Base-by-base conservation (phyloP, 2,888 invertebrate species). In the Eupithecia insigniata region DNA sequence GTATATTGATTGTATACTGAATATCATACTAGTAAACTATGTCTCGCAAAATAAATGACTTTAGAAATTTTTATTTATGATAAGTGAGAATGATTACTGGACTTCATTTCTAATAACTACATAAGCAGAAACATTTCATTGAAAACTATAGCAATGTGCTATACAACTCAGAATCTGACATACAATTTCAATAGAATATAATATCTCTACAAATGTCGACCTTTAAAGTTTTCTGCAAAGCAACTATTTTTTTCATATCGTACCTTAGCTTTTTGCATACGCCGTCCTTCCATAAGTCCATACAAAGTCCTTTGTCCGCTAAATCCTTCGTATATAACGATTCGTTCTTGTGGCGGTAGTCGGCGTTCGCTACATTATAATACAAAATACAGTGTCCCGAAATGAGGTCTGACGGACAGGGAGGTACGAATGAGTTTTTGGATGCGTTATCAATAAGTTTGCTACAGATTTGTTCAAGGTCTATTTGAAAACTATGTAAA, bases 361-460 rank as follows among this genome's bases (percentile, higher is more conserved):
- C 51, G 30, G 66, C 55, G 39, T 46, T 72, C 66, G 10, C 39
- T 34, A 70, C 58, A 73, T 69, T 67, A 72, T 70, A 46, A 72
- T 71, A 73, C 71, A 67, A 71, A 76, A 71, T 67, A 62, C 64
- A 39, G 70, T 58, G 64, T 46, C 66, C 67, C 66, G 51, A 72
- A 76, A 76, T 73, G 71, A 74, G 73, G 69, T 69, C 62, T 46
- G 67, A 66, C 68, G 34, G 66, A 36, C 22, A 32, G 10, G 60
- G 71, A 73, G 32, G 51, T 46, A 62, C 67, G 66, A 74, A 76
- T 16, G 16, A 28, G 22, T 46, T 61, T 70, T 55, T n/a, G 61
- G 74, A 76, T 71, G 74, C 70, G 72, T 69, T 22, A 22, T 66
- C 8, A 60, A 18, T 18, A 60, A 18, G 46, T 26, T 1, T 26